Conservation (phyloP, 2,888 invertebrate species). For the Drosophila fungiperda region DNA sequence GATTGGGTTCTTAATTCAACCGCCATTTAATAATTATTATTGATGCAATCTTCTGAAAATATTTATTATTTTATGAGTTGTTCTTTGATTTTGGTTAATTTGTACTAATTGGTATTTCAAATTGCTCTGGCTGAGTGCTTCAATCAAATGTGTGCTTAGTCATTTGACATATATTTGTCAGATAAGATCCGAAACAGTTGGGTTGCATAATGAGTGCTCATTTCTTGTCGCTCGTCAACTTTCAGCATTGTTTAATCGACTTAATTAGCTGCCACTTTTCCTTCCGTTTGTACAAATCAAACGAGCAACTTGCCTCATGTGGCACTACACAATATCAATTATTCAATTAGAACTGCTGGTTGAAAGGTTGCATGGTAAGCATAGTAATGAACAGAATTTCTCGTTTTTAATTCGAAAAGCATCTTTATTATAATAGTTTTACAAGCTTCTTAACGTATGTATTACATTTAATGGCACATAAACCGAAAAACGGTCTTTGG, state of each 20-base stretch:
- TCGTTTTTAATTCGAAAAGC: constrained; percentile 47
- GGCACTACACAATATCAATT: constrained; percentile 42
- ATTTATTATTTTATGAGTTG: neutral
- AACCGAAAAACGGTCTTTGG: constrained; percentile 1
- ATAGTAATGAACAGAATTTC: constrained; percentile 45
- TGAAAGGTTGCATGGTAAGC: neutral
- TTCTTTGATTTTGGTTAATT: constrained; percentile 11
- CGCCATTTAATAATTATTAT: neutral
- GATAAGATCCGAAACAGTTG: constrained; percentile 3
- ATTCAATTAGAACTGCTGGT: constrained; percentile 44
- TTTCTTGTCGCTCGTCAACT: constrained; percentile 14
- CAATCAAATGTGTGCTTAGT: constrained; percentile 8
- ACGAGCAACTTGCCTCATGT: constrained; percentile 40
- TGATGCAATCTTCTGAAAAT: neutral
- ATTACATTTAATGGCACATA: constrained; percentile 11
- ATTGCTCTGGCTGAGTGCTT: neutral
- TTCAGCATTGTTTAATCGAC: constrained; percentile 36
- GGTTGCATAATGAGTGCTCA: constrained; percentile 14
- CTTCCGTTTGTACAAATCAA: constrained; percentile 39
- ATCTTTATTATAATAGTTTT: constrained; percentile 22
- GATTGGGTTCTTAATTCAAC: neutral
- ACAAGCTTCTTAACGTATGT: constrained; percentile 25
- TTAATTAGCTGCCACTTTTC: constrained; percentile 43
- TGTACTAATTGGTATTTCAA: constrained; percentile 33
- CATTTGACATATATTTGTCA: constrained; percentile 25